phyloP scores from a whole-genome alignment of 1,140 invertebrate species.

The Aphidius ervi region DNA sequence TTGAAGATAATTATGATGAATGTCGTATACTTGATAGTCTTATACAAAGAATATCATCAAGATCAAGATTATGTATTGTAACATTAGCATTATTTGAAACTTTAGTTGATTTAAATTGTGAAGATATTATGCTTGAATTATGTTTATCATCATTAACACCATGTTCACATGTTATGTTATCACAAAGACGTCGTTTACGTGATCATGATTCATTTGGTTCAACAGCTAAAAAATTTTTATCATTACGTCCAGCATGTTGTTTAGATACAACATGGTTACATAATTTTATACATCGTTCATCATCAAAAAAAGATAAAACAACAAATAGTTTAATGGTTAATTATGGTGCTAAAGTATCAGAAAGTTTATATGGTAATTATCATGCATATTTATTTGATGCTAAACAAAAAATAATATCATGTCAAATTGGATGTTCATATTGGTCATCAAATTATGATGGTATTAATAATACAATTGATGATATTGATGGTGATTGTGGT shows the following conservation, averaged over 20 bases:
- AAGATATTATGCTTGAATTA: conserved; percentile 94
- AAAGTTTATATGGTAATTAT: conserved; percentile 71
- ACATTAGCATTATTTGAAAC: conserved; percentile 89
- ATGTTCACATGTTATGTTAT: conserved; percentile 87
- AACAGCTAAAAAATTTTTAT: conserved; percentile 79
- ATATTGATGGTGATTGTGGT: conserved; percentile 26
- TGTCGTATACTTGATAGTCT: conserved; percentile 73
- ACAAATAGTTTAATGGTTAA: conserved; percentile 43
- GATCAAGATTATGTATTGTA: conserved; percentile 79
- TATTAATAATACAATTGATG: conserved; percentile 49
- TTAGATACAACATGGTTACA: conserved; percentile 33
- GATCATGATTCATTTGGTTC: conserved; percentile 78
- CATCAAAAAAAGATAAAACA: conserved; percentile 15
- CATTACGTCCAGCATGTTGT: conserved; percentile 68
- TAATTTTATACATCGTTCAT: conserved; percentile 38
- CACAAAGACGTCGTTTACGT: conserved; percentile 69
- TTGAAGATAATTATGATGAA: conserved; percentile 81
- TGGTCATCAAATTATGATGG: conserved; percentile 79
- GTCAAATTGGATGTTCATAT: conserved; percentile 65
- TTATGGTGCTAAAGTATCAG: conserved; percentile 51
- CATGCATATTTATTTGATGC: conserved; percentile 82
- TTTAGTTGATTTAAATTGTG: conserved; percentile 87
- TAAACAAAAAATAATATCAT: conserved; percentile 67
- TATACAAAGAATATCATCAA: conserved; percentile 68
- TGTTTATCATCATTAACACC: conserved; percentile 83